Conservation (phyloP, 2,797 vertebrate genomes). For the Mormyrus proboscirostris region DNA sequence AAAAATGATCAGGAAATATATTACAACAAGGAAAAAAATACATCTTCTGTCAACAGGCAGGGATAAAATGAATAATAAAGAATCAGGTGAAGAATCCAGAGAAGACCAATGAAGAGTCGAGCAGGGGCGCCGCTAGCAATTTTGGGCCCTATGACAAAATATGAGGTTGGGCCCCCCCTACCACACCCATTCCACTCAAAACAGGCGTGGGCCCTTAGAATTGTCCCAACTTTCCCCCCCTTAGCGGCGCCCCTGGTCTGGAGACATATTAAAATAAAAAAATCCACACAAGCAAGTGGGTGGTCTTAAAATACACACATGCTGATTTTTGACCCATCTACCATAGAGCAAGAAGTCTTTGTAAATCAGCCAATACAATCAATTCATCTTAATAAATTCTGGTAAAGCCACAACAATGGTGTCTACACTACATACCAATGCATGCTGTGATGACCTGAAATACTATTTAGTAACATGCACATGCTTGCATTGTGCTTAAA, state of each 20-base stretch:
- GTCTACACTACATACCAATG: neutral
- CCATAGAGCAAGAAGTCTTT: neutral
- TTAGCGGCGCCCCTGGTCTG: too few species aligned
- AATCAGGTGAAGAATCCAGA: neutral
- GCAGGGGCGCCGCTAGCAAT: too few species aligned
- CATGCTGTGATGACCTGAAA: neutral
- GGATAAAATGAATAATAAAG: neutral
- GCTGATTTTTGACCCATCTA: neutral
- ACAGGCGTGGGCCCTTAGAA: too few species aligned
- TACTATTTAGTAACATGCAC: neutral
- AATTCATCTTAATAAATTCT: neutral
- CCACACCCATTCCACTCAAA: too few species aligned
- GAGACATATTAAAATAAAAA: neutral
- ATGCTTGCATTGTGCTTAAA: neutral
- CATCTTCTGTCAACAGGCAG: neutral
- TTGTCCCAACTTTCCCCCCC: too few species aligned
- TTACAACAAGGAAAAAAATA: neutral
- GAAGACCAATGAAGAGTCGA: neutral
- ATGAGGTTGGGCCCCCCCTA: too few species aligned
- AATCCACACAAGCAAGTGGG: neutral
- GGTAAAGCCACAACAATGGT: neutral
- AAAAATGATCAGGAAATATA: neutral
- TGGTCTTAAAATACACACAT: neutral
- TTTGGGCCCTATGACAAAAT: too few species aligned
- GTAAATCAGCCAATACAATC: conserved; percentile 10